Conservation (phyloP, 2,113 vertebrate genomes). For the Eubucco bourcierii region DNA sequence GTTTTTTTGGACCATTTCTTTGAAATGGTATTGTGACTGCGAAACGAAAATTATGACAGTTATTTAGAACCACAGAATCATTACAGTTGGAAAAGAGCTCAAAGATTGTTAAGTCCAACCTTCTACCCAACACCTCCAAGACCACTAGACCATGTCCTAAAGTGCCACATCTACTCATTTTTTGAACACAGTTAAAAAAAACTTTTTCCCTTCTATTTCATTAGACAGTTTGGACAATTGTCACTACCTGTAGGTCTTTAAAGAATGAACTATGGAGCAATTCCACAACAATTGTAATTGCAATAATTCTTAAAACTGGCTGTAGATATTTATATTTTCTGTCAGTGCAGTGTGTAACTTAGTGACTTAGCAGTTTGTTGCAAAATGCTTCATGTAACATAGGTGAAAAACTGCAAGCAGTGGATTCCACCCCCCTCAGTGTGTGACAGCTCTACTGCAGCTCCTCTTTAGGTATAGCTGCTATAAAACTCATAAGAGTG, state of each 20-base stretch:
- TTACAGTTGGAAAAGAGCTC: no score
- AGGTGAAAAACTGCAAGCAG: not conserved
- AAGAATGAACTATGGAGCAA: not conserved
- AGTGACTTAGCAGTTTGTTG: not conserved
- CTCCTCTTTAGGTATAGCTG: slow-evolving; percentile 5
- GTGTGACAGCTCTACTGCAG: not conserved
- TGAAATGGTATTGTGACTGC: no score
- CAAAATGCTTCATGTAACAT: not conserved
- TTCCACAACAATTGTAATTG: not conserved
- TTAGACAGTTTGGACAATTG: not conserved
- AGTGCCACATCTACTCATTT: no score
- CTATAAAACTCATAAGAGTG: not conserved
- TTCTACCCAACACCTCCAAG: no score
- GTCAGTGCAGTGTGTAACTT: not conserved
- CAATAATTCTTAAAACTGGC: not conserved
- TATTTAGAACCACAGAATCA: no score
- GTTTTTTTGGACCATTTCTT: not conserved
- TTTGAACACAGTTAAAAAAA: no score
- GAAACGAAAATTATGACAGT: no score
- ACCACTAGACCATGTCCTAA: no score
- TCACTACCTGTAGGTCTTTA: not conserved
- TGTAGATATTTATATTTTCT: not conserved
- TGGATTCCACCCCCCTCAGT: not conserved
- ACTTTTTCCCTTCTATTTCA: not conserved
- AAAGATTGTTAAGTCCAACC: no score